Conservation (phyloP, 2,113 vertebrate genomes). For the Nanorana parkeri region DNA sequence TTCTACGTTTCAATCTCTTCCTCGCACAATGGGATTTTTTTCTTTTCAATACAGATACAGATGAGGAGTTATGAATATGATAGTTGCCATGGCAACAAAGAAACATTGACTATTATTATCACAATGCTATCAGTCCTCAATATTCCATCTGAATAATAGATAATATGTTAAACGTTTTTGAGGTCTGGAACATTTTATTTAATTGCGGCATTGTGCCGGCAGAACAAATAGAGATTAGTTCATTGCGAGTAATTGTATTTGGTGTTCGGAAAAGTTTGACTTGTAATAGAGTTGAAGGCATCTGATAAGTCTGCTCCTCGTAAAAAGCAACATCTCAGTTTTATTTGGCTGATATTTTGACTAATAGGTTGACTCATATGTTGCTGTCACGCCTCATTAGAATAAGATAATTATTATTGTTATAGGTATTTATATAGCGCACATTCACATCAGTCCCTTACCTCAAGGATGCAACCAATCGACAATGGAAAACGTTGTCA, state of each 20-base stretch:
- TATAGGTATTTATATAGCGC: too few species aligned
- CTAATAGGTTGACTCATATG: too few species aligned
- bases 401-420: too few species aligned
- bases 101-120: slow-evolving; percentile 7
- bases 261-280: background rate
- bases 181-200: background rate
- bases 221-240: background rate
- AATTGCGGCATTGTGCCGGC: background rate
- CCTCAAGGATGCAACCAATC: too few species aligned
- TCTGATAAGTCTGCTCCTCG: too few species aligned
- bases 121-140: background rate
- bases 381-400: too few species aligned
- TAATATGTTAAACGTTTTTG: slow-evolving; percentile 16
- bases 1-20: slow-evolving; percentile 29
- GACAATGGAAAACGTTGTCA: too few species aligned
- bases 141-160: background rate
- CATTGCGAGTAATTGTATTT: background rate
- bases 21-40: slow-evolving; percentile 5
- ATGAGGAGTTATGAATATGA: slow-evolving; percentile 25
- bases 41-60: background rate
- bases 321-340: too few species aligned
- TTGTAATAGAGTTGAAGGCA: too few species aligned
- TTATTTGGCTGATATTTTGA: too few species aligned
- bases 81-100: slow-evolving; percentile 41
- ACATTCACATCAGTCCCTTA: too few species aligned